Evolutionary conservation across 2,797 vertebrate species (phyloP).

Genomic region (Pampus argenteus): DNA sequence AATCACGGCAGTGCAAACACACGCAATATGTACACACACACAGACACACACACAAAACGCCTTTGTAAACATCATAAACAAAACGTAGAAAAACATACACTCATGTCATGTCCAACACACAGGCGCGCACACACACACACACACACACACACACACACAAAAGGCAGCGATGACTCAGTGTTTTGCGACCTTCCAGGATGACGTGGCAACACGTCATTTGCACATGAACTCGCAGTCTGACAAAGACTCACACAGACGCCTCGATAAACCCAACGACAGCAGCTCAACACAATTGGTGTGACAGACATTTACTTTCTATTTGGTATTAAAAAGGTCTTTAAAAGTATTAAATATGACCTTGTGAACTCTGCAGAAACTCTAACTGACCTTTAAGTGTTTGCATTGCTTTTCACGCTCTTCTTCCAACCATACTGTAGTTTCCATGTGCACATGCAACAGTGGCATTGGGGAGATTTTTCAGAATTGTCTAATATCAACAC

Average conservation of each 20-base stretch:
- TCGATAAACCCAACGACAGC: slow-evolving; percentile 10
- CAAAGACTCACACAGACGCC: slow-evolving; percentile 25
- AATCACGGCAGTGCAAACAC: slow-evolving; percentile 38
- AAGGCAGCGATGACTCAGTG: slow-evolving; percentile 53
- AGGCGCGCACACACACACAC: slow-evolving; percentile 3
- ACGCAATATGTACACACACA: neutral
- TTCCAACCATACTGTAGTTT: neutral
- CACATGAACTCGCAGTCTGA: slow-evolving; percentile 41
- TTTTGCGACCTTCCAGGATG: slow-evolving; percentile 44
- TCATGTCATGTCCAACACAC: neutral
- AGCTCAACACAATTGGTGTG: neutral
- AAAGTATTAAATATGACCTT: neutral
- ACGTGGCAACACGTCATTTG: slow-evolving; percentile 28
- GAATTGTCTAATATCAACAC: neutral
- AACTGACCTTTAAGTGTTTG: no score
- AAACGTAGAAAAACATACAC: neutral
- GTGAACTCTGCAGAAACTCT: no score
- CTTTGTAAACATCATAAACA: neutral
- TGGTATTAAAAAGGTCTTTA: neutral
- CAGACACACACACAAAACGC: neutral
- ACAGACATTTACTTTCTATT: neutral
- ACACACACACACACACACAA: slow-evolving; percentile 24
- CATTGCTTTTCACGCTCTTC: neutral
- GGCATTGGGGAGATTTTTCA: neutral
- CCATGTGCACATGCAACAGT: neutral